Base-by-base conservation (phyloP, 2,113 vertebrate genomes). In the Microtus montanus region DNA sequence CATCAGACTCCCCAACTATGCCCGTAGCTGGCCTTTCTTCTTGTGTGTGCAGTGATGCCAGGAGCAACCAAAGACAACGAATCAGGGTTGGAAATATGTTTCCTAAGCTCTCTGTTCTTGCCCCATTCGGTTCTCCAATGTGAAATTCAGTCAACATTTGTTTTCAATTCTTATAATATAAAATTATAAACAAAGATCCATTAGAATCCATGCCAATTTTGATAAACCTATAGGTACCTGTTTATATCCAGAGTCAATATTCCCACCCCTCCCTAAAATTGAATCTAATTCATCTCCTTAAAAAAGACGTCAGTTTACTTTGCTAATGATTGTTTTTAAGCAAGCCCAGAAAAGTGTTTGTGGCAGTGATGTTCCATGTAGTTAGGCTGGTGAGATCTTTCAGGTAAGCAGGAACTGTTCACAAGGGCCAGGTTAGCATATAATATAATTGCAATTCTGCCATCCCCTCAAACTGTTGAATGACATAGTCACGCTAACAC, bases 401-500 rank as follows among this genome's bases (percentile, higher is more conserved):
- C 35, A 92, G 87, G 93, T 96, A 97, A 96, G 92, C 61, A 96
- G 47, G n/a, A 19, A 58, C 58, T 58, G 58, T 58, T 91, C 87
- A 78, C 78, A 86, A 94, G 96, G 85, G 7, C 82, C 91, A 94
- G 89, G 87, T 88, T 95, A 96, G 6, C 71, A 78, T 93, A 89
- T 90, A 92, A 78, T 93, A 89, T 90, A 92, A 89, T 87, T 93
- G 96, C 84, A 61, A 52, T 93, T 97, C 90, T 95, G 58, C 33
- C 94, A 19, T 96, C 86, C 91, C 44, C 73, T 94, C 92, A 80
- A 93, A 96, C 75, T 78, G 77, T 96, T 91, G 70, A 30, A 5
- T 35, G 70, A 49, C 64, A 89, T 35, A 87, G 54, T 88, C 95
- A 95, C 92, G 87, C 88, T 96, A 19, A 91, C 52, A 92, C 68